Evolutionary conservation across 1,140 invertebrate genomes (phyloP).

Genomic region (Belonocnema kinseyi): DNA sequence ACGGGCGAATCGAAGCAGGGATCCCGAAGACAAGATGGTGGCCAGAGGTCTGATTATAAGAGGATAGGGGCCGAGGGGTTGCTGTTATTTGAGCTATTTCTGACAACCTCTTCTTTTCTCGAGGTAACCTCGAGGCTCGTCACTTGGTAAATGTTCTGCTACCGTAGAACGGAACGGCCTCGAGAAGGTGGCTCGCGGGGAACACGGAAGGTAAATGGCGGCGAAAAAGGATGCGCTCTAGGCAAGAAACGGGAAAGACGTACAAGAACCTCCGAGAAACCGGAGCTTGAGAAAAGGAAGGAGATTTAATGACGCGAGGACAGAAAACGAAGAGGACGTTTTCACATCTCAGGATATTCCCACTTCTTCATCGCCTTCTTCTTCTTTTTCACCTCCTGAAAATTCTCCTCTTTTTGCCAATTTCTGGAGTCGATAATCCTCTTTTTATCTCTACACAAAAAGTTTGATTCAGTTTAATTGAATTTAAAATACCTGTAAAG

Average conservation of each 20-base stretch:
- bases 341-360: conserved; percentile 8
- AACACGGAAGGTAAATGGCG: conserved; percentile 27
- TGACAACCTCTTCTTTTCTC: conserved; percentile 13
- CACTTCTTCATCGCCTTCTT: background rate
- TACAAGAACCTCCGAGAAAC: conserved; percentile 9
- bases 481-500: no score
- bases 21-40: conserved; percentile 12
- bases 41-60: background rate
- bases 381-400: background rate
- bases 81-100: conserved; percentile 27
- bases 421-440: background rate
- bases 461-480: background rate
- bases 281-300: conserved; percentile 2
- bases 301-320: conserved; percentile 21
- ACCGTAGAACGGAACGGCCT: conserved; percentile 22
- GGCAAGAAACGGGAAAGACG: conserved; percentile 23
- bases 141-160: conserved; percentile 19
- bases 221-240: conserved; percentile 24
- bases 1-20: conserved; percentile 14
- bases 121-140: background rate
- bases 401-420: conserved; percentile 6
- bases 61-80: background rate
- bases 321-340: conserved; percentile 22
- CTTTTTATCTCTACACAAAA: background rate
- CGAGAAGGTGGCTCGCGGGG: conserved; percentile 15